Base-by-base conservation (phyloP, 2,888 invertebrate species). In the Pyrochroa serraticornis region DNA sequence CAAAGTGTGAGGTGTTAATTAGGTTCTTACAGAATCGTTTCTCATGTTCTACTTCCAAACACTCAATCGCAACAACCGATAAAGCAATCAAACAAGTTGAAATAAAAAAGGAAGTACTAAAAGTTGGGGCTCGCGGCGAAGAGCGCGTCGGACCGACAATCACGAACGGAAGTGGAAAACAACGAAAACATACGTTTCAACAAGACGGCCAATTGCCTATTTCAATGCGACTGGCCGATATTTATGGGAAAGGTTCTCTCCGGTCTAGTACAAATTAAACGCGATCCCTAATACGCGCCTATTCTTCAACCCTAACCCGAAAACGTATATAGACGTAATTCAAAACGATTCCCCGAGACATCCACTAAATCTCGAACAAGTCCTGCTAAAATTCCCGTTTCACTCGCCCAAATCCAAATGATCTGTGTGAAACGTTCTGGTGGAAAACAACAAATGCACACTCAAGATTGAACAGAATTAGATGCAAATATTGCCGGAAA, bases 61-160 rank as follows among this genome's bases (percentile, higher is more conserved):
- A 67, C 0, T 82, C 82, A 1, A 81, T 80, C 74, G 81, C 81
- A 63, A 83, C 71, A 79, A 83, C 83, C 68, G 83, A 73, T 66
- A 82, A 71, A 47, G 82, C 81, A 69, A 84, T 84, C 80, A 83
- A 83, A 71, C 83, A 69, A 57, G 82, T 83, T 61, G 55, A 63
- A 64, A 66, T 61, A 65, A 68, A 68, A 48, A 65, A 64, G 63
- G 63, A 65, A 61, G 61, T 59, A 64, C 57, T 64, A 60, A 65
- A 65, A 65, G 61, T 65, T 64, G 56, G 50, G 43, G 51, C 54
- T 39, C 53, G 54, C 48, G 58, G 56, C 44, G 38, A 47, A 51
- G 49, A 60, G 57, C 56, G 60, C 52, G 61, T 55, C 48, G 57
- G 56, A 48, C 48, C 58, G 56, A 52, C 63, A 61, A 64, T 63